phyloP scores from a whole-genome alignment of 53 echinoderm and acorn worm genomes.

The Actinopyga echinites region DNA sequence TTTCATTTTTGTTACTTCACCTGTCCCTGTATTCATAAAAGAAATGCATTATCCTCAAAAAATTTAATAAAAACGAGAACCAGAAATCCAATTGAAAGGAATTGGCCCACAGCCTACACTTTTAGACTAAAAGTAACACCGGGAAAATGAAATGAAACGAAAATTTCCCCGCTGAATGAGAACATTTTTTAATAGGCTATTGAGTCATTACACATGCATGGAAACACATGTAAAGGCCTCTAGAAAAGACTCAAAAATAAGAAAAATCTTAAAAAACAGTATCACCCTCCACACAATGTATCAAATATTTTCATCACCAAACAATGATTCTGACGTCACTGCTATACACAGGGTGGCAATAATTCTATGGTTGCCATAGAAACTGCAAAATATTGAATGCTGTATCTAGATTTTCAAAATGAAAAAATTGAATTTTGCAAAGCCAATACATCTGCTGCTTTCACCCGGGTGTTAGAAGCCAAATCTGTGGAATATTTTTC shows the following conservation, averaged over 20 bases:
- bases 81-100: constrained; percentile 16
- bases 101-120: too few relatives aligned
- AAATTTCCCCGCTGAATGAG: too few relatives aligned
- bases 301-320: constrained; percentile 26
- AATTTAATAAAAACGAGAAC: constrained; percentile 30
- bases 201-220: not conserved
- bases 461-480: constrained; percentile 2
- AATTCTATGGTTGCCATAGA: constrained; percentile 25
- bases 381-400: constrained; percentile 29
- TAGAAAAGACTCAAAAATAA: not conserved
- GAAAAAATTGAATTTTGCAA: constrained; percentile 33
- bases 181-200: constrained; percentile 8
- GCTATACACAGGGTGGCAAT: constrained; percentile 18
- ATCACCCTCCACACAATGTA: not conserved
- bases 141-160: too few relatives aligned
- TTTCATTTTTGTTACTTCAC: too few relatives aligned
- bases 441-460: constrained; percentile 32
- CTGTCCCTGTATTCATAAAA: too few relatives aligned
- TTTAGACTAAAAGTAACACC: too few relatives aligned
- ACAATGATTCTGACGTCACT: constrained; percentile 35
- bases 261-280: not conserved
- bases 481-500: too few relatives aligned
- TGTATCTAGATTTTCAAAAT: constrained; percentile 14
- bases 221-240: constrained; percentile 7
- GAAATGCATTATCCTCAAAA: not conserved